Conservation (phyloP, 2,888 invertebrate species). For the Neoitamus cyanurus region DNA sequence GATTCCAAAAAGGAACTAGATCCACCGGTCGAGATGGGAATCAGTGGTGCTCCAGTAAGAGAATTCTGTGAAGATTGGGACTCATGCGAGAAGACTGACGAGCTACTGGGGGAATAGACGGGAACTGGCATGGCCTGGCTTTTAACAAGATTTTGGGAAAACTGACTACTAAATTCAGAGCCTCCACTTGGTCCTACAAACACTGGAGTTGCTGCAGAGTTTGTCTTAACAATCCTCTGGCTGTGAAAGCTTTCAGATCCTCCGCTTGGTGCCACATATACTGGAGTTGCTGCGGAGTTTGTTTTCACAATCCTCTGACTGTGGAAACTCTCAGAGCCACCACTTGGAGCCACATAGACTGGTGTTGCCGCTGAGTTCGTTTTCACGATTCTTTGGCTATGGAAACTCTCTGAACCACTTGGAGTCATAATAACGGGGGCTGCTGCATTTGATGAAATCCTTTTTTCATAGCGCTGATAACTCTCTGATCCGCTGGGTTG, state of each 20-base stretch:
- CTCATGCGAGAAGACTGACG: constrained; percentile 38
- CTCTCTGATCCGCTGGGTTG: background rate
- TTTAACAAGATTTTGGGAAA: constrained; percentile 30
- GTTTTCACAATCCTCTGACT: constrained; percentile 15
- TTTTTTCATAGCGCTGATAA: constrained; percentile 8
- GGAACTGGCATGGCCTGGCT: constrained; percentile 3
- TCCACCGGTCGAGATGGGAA: constrained; percentile 38
- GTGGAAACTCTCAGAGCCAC: constrained; percentile 33
- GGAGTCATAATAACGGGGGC: constrained; percentile 9
- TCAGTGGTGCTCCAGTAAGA: constrained; percentile 40
- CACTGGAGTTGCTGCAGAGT: constrained; percentile 3
- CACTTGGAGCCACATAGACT: constrained; percentile 13
- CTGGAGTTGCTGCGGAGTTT: background rate
- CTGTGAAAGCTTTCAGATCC: constrained; percentile 56
- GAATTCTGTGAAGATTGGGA: constrained; percentile 39
- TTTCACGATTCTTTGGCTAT: background rate
- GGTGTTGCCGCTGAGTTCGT: constrained; percentile 28
- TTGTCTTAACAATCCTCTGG: constrained; percentile 51
- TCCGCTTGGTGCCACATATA: constrained; percentile 46
- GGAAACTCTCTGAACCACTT: constrained; percentile 2
- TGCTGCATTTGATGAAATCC: background rate
- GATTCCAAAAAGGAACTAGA: constrained; percentile 44
- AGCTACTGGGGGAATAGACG: constrained; percentile 37
- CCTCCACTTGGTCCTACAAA: constrained; percentile 49
- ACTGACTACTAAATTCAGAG: constrained; percentile 51